Base-by-base conservation (phyloP, 35 echinoderm and acorn worm genomes). In the Nesometra sesokonis region DNA sequence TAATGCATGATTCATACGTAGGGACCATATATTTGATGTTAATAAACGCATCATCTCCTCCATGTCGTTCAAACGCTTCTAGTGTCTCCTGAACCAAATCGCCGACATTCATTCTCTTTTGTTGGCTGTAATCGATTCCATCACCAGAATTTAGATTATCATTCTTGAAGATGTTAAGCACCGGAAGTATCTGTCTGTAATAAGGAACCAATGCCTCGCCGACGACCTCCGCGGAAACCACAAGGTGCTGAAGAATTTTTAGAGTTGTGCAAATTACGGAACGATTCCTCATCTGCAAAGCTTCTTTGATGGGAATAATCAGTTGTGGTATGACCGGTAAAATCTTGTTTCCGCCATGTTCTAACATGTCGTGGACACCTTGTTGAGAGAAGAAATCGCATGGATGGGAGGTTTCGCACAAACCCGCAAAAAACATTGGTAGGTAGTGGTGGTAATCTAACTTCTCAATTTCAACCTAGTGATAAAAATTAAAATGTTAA, bases 1-100 rank as follows among this genome's bases (percentile, higher is more conserved):
- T 86, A 32, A 93, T 36, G 19, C 84, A 89, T 27, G 95, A 98
- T 79, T 98, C 95, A 33, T 91, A 94, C 3, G 95, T 98, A 0
- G 95, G 95, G 34, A 98, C 92, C 95, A 98, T 98, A 82, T 98
- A 98, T 83, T 98, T 98, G 46, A 98, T 98, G 77, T 98, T 98
- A 76, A 98, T 98, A 88, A 94, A 98, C 35, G 95, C 95, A 86
- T 98, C 95, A 30, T 92, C 89, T 17, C 95, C 95, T 17, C 95
- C 95, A 36, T 98, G 79, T 33, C 35, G 89, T 87, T 99, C 96
- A 89, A 99, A 94, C 8, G 92, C 92, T 84, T 89, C 92, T 46
- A 99, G 83, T 4, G 90, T 92, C 84, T 99, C 96, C 37, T 99
- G 92, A 32, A 99, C 91, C 2, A 99, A 84, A 76, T 91, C 90